Evolutionary conservation across 2,888 invertebrate species (phyloP), one percentile per base, ranked within the genome.

Genomic region (Erpobdella octoculata): DNA sequence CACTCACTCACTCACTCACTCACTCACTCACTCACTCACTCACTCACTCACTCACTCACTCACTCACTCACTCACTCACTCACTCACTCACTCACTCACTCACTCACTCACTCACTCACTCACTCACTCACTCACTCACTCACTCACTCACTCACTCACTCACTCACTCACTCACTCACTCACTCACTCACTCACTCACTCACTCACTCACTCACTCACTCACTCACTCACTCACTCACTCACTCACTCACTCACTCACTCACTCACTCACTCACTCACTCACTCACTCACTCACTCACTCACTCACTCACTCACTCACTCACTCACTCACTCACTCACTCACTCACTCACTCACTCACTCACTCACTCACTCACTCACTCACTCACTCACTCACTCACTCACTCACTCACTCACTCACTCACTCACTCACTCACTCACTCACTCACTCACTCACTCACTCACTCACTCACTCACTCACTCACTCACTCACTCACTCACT

Each of bases 41-140:
- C 58, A 70, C 12, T 35, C 58, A 58, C 58, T 58, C 33, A 70
- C 59, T 35, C 58, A 70, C 70, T 59, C 21, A 53, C 61, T 33
- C 36, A 70, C 35, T 59, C 58, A 70, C 37, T 21, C 46, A 41
- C 12, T n/a, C n/a, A 15, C 46, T 15, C 12, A 41, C 46, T 15
- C 46, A 41, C 46, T 12, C 12, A 12, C 46, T 41, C 46, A 41
- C 12, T 15, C 46, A 41, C 46, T 15, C 46, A 41, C 12, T n/a
- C 46, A 15, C 46, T 15, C 12, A 41, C 46, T 15, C 46, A 41
- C 46, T 12, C 12, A 12, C 46, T 41, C 46, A 41, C 12, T 15
- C 46, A 41, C 46, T 15, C 46, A 41, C 12, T n/a, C 46, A 15
- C 46, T 15, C 12, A 41, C 46, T 15, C 46, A 41, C 46, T 15